These are phyloP conservation scores for Platycheirus rosarum DNA, from an alignment of 2,888 invertebrate species.

Conservation along the genomic window DNA sequence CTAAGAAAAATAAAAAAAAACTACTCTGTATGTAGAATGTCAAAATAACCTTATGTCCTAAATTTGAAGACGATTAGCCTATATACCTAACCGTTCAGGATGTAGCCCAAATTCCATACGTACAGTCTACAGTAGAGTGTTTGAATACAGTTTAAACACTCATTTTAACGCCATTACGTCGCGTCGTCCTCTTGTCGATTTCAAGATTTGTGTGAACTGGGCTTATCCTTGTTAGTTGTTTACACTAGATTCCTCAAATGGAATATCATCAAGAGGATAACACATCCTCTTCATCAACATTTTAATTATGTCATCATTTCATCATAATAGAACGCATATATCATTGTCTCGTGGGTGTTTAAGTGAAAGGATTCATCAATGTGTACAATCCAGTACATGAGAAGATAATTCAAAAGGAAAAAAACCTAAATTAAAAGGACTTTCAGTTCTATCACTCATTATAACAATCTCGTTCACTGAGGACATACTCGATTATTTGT, in stretches of 20 bases:
- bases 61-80: no score
- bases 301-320: conserved; percentile 16
- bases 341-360: conserved; percentile 33
- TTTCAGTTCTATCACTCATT: conserved; percentile 5
- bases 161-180: no score
- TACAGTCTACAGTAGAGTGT: no score
- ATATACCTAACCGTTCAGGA: no score
- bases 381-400: conserved; percentile 33
- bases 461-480: conserved; percentile 13
- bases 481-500: conserved; percentile 36
- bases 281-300: conserved; percentile 22
- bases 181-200: no score
- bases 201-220: no score
- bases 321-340: conserved; percentile 15
- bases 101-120: no score
- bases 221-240: no score
- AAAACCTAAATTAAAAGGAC: conserved; percentile 30
- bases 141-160: no score
- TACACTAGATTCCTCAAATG: conserved; percentile 8
- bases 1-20: no score
- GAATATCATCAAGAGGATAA: conserved; percentile 16
- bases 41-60: no score
- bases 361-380: not conserved
- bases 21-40: no score
- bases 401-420: conserved; percentile 17